Percentiles rank a stretch among this genome's conserved stretches.
phyloP scores from a whole-genome alignment of 2,888 invertebrate species.

The Arenicola marina region DNA sequence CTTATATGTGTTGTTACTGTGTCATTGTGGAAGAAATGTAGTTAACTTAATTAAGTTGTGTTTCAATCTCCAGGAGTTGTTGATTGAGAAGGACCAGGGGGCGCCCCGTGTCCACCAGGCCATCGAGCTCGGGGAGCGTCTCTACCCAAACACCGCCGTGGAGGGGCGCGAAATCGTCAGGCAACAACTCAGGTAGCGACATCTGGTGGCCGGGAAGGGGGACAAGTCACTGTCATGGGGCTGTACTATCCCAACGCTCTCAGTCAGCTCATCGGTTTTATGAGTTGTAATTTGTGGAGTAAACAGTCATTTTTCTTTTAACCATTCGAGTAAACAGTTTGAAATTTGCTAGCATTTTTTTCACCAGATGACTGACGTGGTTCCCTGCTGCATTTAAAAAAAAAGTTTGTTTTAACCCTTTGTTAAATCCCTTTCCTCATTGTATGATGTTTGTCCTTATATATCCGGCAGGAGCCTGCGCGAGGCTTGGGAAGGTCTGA shows the following conservation, averaged over 20 bases:
- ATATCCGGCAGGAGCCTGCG: conserved; percentile 68
- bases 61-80: conserved; percentile 50
- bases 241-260: too few relatives aligned
- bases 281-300: too few relatives aligned
- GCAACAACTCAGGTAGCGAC: conserved; percentile 63
- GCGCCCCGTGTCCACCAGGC: conserved; percentile 77
- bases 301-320: too few relatives aligned
- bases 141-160: conserved; percentile 88
- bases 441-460: background rate
- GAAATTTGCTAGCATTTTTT: too few relatives aligned
- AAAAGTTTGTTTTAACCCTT: background rate
- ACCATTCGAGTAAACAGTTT: too few relatives aligned
- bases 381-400: too few relatives aligned
- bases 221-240: too few relatives aligned
- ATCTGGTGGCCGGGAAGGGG: too few relatives aligned
- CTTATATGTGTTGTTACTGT: too few relatives aligned
- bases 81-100: conserved; percentile 81
- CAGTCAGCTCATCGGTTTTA: too few relatives aligned
- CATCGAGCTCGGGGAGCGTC: conserved; percentile 81
- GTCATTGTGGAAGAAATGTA: background rate
- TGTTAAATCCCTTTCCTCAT: background rate
- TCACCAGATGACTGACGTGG: too few relatives aligned
- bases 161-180: conserved; percentile 87
- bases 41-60: background rate
- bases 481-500: conserved; percentile 86